Evolutionary conservation across 2,113 vertebrate genomes (phyloP).

Genomic region (Chlamydotis undulata): DNA sequence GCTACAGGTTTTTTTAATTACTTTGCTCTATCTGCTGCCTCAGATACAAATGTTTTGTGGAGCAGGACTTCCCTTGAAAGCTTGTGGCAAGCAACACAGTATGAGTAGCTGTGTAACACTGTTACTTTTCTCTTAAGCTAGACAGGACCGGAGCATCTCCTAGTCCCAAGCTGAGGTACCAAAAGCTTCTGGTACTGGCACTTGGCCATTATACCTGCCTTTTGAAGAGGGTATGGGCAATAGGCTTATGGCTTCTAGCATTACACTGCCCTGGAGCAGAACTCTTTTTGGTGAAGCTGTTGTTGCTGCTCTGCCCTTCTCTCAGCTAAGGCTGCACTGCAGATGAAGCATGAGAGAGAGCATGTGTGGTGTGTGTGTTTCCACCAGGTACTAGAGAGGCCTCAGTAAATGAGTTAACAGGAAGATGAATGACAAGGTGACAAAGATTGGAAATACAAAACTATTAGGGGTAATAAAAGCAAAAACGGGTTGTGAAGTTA

Average conservation of each 20-base stretch:
- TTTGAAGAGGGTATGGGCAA: neutral
- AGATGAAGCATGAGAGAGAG: no score
- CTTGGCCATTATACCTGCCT: neutral
- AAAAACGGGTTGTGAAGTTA: neutral
- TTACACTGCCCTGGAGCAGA: neutral
- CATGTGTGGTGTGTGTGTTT: no score
- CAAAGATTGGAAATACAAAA: neutral
- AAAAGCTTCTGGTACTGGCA: neutral
- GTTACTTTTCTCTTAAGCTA: neutral
- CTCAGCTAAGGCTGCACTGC: neutral
- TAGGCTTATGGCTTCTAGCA: neutral
- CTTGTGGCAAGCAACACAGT: neutral
- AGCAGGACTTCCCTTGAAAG: neutral
- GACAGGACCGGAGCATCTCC: neutral
- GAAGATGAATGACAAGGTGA: neutral
- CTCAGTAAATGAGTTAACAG: accelerated
- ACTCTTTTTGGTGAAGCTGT: neutral
- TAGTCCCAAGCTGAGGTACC: neutral
- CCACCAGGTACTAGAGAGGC: neutral
- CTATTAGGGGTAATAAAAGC: neutral
- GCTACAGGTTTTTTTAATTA: no score
- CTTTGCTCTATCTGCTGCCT: neutral
- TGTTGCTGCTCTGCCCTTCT: neutral
- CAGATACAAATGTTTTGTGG: accelerated
- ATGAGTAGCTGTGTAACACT: neutral